phyloP scores from a whole-genome alignment of 2,113 vertebrate species.

The Cranoglanis bouderius region DNA sequence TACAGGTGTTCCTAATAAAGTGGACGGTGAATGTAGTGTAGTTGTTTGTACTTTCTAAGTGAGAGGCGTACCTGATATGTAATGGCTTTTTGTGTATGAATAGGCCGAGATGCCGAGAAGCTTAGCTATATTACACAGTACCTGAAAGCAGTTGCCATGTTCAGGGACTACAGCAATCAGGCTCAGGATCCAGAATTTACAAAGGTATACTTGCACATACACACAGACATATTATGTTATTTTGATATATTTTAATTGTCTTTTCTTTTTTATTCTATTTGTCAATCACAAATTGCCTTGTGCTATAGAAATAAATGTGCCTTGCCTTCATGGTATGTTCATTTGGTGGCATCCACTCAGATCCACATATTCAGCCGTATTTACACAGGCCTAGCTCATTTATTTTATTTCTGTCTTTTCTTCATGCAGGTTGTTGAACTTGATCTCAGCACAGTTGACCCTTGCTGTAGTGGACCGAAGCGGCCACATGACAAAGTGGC shows the following conservation, averaged over 20 bases:
- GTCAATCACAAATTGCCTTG: neutral
- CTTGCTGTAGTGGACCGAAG: conserved; percentile 96
- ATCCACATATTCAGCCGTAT: neutral
- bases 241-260: neutral
- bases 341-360: neutral
- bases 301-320: neutral
- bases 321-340: neutral
- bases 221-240: neutral
- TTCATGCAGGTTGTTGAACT: conserved; percentile 71
- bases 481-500: conserved; percentile 92
- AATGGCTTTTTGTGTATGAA: conserved; percentile 27
- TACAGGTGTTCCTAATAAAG: neutral
- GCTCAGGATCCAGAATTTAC: conserved; percentile 91
- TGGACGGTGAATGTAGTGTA: neutral
- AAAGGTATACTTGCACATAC: conserved; percentile 71
- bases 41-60: neutral
- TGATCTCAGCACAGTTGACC: conserved; percentile 85
- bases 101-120: conserved; percentile 87
- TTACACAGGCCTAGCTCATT: neutral
- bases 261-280: neutral
- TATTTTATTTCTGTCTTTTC: neutral
- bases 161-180: conserved; percentile 84
- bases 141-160: conserved; percentile 86
- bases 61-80: neutral
- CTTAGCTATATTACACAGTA: conserved; percentile 79